Evolutionary conservation across 2,797 vertebrate species (phyloP).

Genomic region (Lerista edwardsae): DNA sequence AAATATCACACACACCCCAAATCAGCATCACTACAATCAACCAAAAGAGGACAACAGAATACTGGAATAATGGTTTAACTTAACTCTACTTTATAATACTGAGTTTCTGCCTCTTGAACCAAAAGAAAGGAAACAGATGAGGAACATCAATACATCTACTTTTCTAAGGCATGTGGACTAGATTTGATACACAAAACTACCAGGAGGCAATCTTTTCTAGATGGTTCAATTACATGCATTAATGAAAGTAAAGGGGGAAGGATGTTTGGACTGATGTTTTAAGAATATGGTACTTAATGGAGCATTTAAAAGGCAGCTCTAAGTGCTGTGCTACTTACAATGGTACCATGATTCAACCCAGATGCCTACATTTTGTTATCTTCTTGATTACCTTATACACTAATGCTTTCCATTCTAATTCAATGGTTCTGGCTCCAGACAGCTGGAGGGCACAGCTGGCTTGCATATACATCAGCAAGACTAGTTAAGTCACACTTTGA

Average conservation of each 20-base stretch:
- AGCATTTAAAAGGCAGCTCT: neutral
- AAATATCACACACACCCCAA: neutral
- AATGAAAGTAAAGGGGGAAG: neutral
- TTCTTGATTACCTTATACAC: conserved; percentile 6
- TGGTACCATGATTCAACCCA: neutral
- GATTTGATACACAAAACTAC: neutral
- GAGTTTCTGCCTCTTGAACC: neutral
- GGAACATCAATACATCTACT: neutral
- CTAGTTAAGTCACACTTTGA: neutral
- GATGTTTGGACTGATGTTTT: conserved; percentile 2
- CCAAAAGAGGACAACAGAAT: neutral
- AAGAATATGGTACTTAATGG: conserved; percentile 1
- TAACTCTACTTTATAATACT: neutral
- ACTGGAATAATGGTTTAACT: neutral
- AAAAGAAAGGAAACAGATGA: neutral
- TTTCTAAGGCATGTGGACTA: neutral
- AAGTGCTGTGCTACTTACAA: neutral
- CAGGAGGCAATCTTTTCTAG: neutral
- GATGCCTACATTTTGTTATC: neutral
- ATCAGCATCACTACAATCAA: neutral
- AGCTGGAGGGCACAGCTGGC: neutral
- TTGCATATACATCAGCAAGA: neutral
- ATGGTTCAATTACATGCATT: neutral
- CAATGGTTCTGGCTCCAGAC: neutral
- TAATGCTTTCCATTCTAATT: neutral